phyloP scores from a whole-genome alignment of 2,797 vertebrate genomes.

The Sebastes matsubarae region DNA sequence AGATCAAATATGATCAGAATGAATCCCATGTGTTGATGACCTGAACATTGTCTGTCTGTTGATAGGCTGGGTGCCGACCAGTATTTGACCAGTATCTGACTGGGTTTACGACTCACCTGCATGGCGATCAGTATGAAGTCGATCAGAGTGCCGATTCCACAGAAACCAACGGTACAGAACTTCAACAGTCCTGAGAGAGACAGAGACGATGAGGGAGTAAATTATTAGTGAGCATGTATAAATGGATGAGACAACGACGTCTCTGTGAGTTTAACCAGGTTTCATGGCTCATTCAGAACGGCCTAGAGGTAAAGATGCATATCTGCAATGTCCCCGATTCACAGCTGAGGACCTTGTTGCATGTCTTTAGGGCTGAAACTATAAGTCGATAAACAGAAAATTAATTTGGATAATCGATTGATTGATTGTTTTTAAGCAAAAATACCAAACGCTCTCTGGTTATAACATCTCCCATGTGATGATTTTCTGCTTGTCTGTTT shows the following conservation, averaged over 20 bases:
- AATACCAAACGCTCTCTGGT: background rate
- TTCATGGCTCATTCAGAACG: background rate
- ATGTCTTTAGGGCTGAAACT: background rate
- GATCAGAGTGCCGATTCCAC: conserved; percentile 96
- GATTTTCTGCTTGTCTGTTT: background rate
- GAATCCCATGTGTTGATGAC: background rate
- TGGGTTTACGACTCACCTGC: conserved; percentile 88
- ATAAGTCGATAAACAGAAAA: background rate
- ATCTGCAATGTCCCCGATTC: background rate
- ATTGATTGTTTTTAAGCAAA: background rate
- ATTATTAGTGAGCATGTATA: background rate
- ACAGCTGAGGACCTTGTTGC: background rate
- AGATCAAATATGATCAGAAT: no score
- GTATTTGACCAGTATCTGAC: background rate
- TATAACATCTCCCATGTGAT: no score
- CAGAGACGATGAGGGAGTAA: background rate
- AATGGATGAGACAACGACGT: background rate
- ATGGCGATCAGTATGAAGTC: conserved; percentile 98
- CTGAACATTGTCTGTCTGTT: background rate
- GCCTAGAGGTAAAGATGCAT: background rate
- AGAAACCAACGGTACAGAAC: conserved; percentile 98
- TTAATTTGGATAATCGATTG: background rate
- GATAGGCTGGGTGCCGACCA: background rate
- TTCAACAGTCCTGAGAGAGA: conserved; percentile 90
- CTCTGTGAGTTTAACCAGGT: background rate